Percentiles rank a stretch among this genome's conserved stretches.
Conservation (phyloP, 2,113 vertebrate species). For the Telmatochromis sp. region DNA sequence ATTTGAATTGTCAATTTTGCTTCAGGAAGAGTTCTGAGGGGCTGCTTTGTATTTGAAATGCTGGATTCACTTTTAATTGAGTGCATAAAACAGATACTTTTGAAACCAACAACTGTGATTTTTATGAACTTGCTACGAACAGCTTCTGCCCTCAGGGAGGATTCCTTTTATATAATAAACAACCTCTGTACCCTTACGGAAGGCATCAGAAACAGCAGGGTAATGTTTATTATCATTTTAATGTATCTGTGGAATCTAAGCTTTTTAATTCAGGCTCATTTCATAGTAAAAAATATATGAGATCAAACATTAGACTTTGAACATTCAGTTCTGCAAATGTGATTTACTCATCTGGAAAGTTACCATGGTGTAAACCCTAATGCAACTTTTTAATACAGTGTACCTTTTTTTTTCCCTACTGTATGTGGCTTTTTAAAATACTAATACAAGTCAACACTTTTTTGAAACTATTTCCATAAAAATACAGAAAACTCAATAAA, state of each 20-base stretch:
- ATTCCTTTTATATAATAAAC: slow-evolving; percentile 3
- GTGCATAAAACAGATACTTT: slow-evolving; percentile 2
- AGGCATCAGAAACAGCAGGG: not conserved
- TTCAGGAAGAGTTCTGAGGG: slow-evolving; percentile 8
- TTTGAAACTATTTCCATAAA: not conserved
- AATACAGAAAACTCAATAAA: not conserved
- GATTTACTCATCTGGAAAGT: not conserved
- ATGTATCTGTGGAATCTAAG: not conserved
- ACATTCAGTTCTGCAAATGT: not conserved
- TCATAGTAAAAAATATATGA: not conserved
- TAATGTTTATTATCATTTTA: not conserved
- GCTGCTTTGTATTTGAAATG: not conserved
- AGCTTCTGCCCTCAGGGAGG: slow-evolving; percentile 1
- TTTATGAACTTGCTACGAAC: not conserved
- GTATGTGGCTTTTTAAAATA: not conserved
- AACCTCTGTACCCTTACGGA: not conserved
- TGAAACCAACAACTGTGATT: not conserved
- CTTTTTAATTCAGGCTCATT: not conserved
- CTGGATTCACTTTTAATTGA: not conserved
- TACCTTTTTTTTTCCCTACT: not conserved
- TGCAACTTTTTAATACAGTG: not conserved
- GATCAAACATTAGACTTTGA: not conserved
- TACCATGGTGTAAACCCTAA: not conserved
- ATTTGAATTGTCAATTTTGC: slow-evolving; percentile 30
- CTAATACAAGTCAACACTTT: not conserved